Evolutionary conservation across 2,888 invertebrate species (phyloP), one percentile per base, ranked within the genome.

Genomic region (Conops quadrifasciatus): DNA sequence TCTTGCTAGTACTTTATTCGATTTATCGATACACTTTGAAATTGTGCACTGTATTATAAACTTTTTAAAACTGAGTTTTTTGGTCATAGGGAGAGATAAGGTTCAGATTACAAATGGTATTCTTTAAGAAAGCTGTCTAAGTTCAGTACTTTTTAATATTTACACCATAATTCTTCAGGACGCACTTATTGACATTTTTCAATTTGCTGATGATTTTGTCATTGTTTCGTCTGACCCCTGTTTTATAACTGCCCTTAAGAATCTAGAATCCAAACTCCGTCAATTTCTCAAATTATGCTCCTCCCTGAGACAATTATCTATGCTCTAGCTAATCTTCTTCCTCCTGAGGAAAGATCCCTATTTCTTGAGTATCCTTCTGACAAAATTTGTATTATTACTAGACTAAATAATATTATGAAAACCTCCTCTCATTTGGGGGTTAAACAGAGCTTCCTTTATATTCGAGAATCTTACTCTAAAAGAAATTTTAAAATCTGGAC

Each of bases 191-290:
- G 11, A 56, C 1, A 19, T 58, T 2, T 67, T 67, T 67, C 36
- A 67, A 19, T 67, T 43, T 58, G 67, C 58, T 0, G 67, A 67
- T 67, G 67, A 67, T 16, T 67, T 67, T 51, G 58, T 47, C 15
- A 45, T 67, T 30, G 21, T 58, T 53, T 28, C 2, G 2, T 0
- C 7, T 21, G 21, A 16, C 4, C 2, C n/a, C 24, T 5, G 5
- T 1, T 24, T 51, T 67, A 59, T 59, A 36, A 21, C n/a, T 24
- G 30, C 59, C 19, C 24, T 64, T 43, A 56, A 19, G 3, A 51
- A 64, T 21, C 16, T 49, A 2, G 7, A 49, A 30, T 30, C 2
- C 2, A 67, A 58, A 67, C 19, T 58, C 19, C 2, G 36, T 5
- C 7, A 2, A 13, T 59, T 30, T 59, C 13, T n/a, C n/a, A 1